Base-by-base conservation (phyloP, 2,797 vertebrate genomes). In the Nannoperca australis region DNA sequence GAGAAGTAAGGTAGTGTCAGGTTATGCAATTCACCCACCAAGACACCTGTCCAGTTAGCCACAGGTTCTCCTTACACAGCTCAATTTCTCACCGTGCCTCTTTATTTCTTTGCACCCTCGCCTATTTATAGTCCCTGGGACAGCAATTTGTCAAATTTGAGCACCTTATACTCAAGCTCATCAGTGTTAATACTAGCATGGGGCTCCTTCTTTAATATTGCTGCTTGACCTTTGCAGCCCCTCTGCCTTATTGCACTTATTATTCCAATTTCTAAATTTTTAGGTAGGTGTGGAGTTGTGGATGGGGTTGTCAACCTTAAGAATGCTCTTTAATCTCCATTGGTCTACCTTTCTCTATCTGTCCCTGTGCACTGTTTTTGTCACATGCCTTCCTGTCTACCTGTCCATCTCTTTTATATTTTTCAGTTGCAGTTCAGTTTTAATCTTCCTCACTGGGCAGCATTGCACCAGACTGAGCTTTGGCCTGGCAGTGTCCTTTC, bases 1-100 rank as follows among this genome's bases (percentile, higher is more conserved):
- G 54, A 54, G 44, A 63, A 63, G 47, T 67, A 66, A 69, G 65
- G 60, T 70, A 51, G 76, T 53, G 47, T 44, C 51, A 65, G 67
- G 58, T 65, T 54, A 54, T 74, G 65, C 34, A 59, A 63, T 53
- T 82, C 22, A 45, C 53, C 71, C 45, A 53, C 49, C 53, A 61
- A 78, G 68, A 69, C 42, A 69, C 24, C 34, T 61, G 70, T 82
- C 72, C 60, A 22, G 36, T 56, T 65, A 12, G 27, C 58, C 32
- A 51, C 49, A 13, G 30, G 36, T 54, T 71, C 11, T 61, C 10
- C 42, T 56, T 7, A 45, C n/a, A 60, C 36, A 32, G 56, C 71
- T 75, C 55, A 40, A 50, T 71, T 55, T 70, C 40, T 67, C 36
- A 30, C 18, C n/a, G 54, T 14, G 20, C 27, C 40, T 59, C 40